These are phyloP conservation scores for Synanceia verrucosa DNA, from an alignment of 2,797 vertebrate species.

Conservation along the genomic window DNA sequence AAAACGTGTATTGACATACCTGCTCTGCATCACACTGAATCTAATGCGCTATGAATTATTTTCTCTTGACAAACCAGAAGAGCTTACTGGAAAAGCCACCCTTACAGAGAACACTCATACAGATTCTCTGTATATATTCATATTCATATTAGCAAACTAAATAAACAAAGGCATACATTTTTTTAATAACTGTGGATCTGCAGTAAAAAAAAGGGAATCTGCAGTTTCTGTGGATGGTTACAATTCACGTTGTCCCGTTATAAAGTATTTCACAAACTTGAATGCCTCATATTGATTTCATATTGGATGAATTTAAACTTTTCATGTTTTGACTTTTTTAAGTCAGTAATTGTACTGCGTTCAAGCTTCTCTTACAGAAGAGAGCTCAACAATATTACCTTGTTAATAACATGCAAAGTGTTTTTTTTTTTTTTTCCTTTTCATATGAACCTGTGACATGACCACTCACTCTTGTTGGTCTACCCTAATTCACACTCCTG, in stretches of 20 bases:
- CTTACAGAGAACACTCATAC: neutral
- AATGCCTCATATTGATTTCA: neutral
- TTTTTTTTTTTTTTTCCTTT: neutral
- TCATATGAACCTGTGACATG: neutral
- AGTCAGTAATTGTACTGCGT: neutral
- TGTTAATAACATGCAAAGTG: too few relatives aligned
- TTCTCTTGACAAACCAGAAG: neutral
- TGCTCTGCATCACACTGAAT: neutral
- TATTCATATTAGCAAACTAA: neutral
- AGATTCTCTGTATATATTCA: neutral
- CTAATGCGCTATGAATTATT: neutral
- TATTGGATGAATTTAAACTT: neutral
- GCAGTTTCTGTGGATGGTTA: neutral
- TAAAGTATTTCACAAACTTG: neutral
- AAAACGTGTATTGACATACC: constrained; percentile 28
- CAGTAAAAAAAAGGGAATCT: neutral
- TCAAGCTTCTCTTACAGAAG: neutral
- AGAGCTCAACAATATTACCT: neutral
- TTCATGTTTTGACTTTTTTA: neutral
- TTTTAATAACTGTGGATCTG: neutral
- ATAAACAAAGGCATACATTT: neutral
- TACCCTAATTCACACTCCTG: too few relatives aligned
- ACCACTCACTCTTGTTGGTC: neutral
- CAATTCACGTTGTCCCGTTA: neutral
- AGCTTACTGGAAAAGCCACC: constrained; percentile 10